Base-by-base conservation (phyloP, 2,888 invertebrate species). In the Cheilosia vulpina region DNA sequence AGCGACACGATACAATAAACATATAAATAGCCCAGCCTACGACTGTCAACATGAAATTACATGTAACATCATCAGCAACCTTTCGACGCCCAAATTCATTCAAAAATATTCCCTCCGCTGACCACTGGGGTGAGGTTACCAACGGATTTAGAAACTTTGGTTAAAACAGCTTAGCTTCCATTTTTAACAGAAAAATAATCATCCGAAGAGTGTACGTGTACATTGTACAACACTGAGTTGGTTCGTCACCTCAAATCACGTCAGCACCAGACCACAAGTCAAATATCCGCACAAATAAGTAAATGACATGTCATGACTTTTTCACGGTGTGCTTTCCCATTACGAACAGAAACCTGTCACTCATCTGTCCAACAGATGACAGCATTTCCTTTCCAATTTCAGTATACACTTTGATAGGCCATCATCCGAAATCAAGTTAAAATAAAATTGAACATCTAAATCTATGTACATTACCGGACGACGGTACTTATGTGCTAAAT, bases 381-480 rank as follows among this genome's bases (percentile, higher is more conserved):
- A 17, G 47, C 47, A 47, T 17, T 47, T n/a, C 9, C 19, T 17
- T 9, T 19, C 2, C 11, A 7, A 6, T n/a, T n/a, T 45, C n/a
- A 45, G 17, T 45, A 17, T 0, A 1, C 11, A 47, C 6, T 17
- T n/a, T 43, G 7, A 15, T 47, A 2, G 17, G 47, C 19, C 47
- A 19, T 52, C 24, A 19, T 21, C 41, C 38, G 38, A 38, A 38
- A 38, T 6, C 11, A 52, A 21, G 24, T 52, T 4, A 1, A 52
- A 34, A 31, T 15, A 11, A 50, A 53, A 24, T n/a, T n/a, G n/a
- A 50, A n/a, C 7, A 52, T 38, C 71, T 60, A 60, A 71, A 38
- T 60, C 71, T 52, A 43, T 21, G 58, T 80, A 84, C 87, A 72
- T 87, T 84, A 87, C 83, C 53, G 73, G 9, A 11, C 34, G 24